These are phyloP conservation scores for Carcina quercana DNA, from an alignment of 2,888 invertebrate species.

Conservation along the genomic window DNA sequence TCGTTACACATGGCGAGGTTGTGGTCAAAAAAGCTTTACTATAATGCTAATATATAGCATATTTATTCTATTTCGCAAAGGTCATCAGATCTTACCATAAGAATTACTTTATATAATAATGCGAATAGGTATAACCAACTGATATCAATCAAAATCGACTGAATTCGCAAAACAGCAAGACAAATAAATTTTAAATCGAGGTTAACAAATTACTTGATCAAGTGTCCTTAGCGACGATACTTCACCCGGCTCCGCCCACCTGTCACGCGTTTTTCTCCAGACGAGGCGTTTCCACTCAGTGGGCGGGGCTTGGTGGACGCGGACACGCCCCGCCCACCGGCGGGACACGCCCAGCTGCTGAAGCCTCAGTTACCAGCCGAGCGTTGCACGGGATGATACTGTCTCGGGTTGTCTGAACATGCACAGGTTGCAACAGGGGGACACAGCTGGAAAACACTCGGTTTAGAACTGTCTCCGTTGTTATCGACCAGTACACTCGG, in stretches of 20 bases:
- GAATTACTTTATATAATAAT: too few species aligned
- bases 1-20: too few species aligned
- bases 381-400: conserved; percentile 37
- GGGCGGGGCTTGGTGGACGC: conserved; percentile 37
- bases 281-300: conserved; percentile 36
- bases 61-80: too few species aligned
- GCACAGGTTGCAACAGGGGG: not conserved
- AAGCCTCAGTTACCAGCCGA: conserved; percentile 54
- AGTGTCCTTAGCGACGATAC: conserved; percentile 67
- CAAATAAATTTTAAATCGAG: conserved; percentile 59
- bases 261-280: conserved; percentile 54
- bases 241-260: conserved; percentile 57
- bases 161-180: conserved; percentile 12
- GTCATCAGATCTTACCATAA: too few species aligned
- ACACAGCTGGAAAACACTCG: not conserved
- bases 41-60: too few species aligned
- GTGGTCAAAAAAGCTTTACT: too few species aligned
- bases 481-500: too few species aligned
- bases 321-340: conserved; percentile 44
- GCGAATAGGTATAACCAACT: too few species aligned
- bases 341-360: conserved; percentile 54
- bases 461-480: too few species aligned
- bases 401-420: conserved; percentile 3
- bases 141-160: too few species aligned
- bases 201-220: conserved; percentile 71